Evolutionary conservation across 2,797 vertebrate genomes (phyloP), one percentile per base, ranked within the genome.

Genomic region (Chelon labrosus): DNA sequence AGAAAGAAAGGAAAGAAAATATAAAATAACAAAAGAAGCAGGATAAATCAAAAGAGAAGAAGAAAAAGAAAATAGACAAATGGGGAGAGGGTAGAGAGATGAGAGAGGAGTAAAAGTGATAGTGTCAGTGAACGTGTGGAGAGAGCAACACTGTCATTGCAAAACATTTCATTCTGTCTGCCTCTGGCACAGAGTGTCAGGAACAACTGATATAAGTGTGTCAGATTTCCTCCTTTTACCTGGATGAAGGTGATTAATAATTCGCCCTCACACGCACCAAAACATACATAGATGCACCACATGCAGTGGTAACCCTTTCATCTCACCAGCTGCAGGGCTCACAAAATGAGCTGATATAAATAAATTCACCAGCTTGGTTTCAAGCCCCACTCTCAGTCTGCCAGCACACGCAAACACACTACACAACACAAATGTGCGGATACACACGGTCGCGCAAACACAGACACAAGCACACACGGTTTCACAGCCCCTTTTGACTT

Each of bases 341-440:
- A 83, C 73, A 83, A 84, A 82, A 81, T 5, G 31, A 75, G 63
- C 57, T 79, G 75, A 88, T 89, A 89, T 86, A 89, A 87, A 90
- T 88, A 79, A 70, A 87, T 87, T 86, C 67, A 80, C 71, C 72
- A 75, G 78, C 75, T 83, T 75, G 80, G 78, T 84, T 82, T 85
- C 56, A 42, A 73, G 75, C 66, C 53, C 55, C 68, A 69, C 57
- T 73, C 35, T 77, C 65, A 63, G 57, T 77, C 49, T 84, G 69
- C 59, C 68, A 64, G 53, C 61, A 51, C 35, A 41, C 69, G 64
- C 64, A 47, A 50, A 17, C 44, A 17, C 44, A 46, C 6, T 53
- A 57, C 78, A 57, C 65, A 39, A 44, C 50, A 35, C 59, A 52
- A 13, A 56, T 6, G 11, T 10, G 11, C 38, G 35, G 7, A 46